A percentile compares a stretch with the other conserved stretches of the same genome.
phyloP scores from a whole-genome alignment of 2,888 invertebrate genomes.

The Eupithecia pulchellata region DNA sequence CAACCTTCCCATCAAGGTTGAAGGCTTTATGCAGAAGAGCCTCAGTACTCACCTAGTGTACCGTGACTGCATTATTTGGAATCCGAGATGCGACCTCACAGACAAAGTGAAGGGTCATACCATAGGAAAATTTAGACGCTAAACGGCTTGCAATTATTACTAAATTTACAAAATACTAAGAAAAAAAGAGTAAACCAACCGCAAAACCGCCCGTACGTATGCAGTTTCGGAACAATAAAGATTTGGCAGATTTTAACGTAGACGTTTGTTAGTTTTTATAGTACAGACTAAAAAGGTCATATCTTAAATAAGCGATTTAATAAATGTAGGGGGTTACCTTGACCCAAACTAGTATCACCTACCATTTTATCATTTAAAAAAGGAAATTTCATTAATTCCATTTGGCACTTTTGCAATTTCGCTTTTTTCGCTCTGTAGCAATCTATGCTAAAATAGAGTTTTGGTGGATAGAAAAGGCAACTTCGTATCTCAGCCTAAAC shows the following conservation, averaged over 20 bases:
- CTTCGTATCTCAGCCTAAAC: too few species aligned
- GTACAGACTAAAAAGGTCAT: background rate
- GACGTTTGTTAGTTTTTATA: background rate
- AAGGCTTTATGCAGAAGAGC: conserved; percentile 29
- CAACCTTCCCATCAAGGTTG: conserved; percentile 33
- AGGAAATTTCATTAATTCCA: too few species aligned
- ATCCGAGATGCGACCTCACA: conserved; percentile 17
- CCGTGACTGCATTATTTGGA: conserved; percentile 25
- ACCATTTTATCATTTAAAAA: too few species aligned
- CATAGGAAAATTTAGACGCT: conserved; percentile 13
- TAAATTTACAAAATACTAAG: background rate
- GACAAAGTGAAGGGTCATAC: conserved; percentile 22
- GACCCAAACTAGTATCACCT: too few species aligned
- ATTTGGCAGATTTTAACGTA: background rate
- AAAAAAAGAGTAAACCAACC: background rate
- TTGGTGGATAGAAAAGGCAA: too few species aligned
- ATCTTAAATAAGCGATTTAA: too few species aligned
- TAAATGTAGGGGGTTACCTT: too few species aligned
- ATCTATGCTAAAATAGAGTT: too few species aligned
- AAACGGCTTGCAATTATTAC: conserved; percentile 9
- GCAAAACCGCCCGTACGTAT: too few species aligned
- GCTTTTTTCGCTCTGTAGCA: too few species aligned
- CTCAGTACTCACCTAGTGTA: conserved; percentile 22
- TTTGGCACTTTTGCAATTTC: too few species aligned
- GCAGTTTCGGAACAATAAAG: background rate